Evolutionary conservation across 2,113 vertebrate species (phyloP).

Genomic region (Phrynosoma blainvillii): DNA sequence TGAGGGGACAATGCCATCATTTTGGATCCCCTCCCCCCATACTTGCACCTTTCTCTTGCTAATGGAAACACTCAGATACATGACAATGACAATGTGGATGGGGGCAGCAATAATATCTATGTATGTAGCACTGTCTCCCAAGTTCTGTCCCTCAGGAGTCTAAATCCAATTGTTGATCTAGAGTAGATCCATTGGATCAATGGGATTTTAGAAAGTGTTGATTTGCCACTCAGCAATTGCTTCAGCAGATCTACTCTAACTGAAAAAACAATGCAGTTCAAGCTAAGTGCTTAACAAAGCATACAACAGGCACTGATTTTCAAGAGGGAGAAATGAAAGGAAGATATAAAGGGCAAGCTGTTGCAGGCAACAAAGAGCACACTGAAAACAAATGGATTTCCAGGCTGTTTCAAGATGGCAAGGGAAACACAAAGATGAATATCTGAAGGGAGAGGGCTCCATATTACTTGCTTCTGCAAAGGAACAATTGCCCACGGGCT

Average conservation of each 20-base stretch:
- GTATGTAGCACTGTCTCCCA: too few species aligned
- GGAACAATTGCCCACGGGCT: not conserved
- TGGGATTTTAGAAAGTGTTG: too few species aligned
- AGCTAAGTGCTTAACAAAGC: not conserved
- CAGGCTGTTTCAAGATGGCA: not conserved
- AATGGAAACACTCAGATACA: not conserved
- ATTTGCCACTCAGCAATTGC: too few species aligned
- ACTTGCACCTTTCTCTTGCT: not conserved
- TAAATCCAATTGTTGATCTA: too few species aligned
- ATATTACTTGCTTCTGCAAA: not conserved
- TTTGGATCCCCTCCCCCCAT: not conserved
- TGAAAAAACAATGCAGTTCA: too few species aligned
- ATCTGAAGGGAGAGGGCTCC: not conserved
- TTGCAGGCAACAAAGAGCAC: not conserved
- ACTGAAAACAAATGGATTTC: not conserved
- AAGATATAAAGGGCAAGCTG: not conserved
- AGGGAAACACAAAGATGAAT: not conserved
- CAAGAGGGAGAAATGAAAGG: not conserved
- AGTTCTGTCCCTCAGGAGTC: not conserved
- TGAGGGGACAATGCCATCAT: too few species aligned
- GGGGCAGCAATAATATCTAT: conserved; percentile 14
- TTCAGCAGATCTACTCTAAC: too few species aligned
- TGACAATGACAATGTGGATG: not conserved
- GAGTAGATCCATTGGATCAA: too few species aligned
- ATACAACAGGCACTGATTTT: not conserved